Base-by-base conservation (phyloP, 2,113 vertebrate genomes). In the Dicrurus megarhynchus region DNA sequence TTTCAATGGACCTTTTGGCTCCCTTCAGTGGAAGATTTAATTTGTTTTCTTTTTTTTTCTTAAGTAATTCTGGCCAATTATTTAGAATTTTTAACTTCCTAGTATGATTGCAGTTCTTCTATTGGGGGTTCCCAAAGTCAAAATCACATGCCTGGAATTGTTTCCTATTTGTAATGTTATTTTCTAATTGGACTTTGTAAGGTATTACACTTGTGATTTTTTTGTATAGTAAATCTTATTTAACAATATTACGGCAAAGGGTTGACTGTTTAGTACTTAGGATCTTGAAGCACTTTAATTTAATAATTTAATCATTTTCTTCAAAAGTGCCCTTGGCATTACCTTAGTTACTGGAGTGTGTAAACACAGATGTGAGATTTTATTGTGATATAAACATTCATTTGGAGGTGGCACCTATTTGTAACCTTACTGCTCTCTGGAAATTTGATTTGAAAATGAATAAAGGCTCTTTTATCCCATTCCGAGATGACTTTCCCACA, bases 321-420 rank as follows among this genome's bases (percentile, higher is more conserved):
- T 68, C 77, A 53, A 89, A 98, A 97, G 79, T 91, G 65, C 87
- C 83, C 78, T 96, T 89, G 89, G 94, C 93, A 67, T 97, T 96
- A 97, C 88, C 91, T 97, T 92, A 95, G 91, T 91, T 97, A 97
- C 84, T 76, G 42, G 75, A 93, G 93, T 96, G 70, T 91, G 35
- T 97, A 92, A 97, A 95, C 95, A 97, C 93, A 96, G 88, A 95
- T 93, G 93, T 91, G 88, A 94, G 86, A 61, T 97, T 96, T 92
- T 97, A 92, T 94, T 97, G 88, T 96, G 89, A 83, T 82, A 85
- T 56, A 96, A 97, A 73, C 87, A 91, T 86, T 94, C 75, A 60
- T 89, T 84, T 94, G 80, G 77, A 91, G 70, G 82, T 84, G 52
- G 16, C 53, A 92, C 61, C 55, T 96, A 70, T 96, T 95, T 93